Evolutionary conservation across 1,140 invertebrate species (phyloP), one percentile per base, ranked within the genome.

Genomic region (Ectropis grisescens): DNA sequence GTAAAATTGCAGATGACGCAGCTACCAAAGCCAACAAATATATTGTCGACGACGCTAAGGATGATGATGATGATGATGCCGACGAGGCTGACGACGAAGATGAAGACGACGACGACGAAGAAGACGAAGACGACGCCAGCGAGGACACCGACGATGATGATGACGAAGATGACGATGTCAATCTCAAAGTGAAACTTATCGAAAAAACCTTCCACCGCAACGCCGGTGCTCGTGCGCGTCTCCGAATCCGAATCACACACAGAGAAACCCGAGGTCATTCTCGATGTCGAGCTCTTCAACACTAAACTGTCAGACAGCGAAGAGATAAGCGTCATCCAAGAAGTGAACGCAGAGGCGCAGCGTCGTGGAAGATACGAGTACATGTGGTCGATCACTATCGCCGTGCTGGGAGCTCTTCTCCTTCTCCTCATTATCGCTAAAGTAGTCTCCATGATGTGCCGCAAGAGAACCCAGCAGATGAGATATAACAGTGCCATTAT

Each of bases 401-500:
- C 80, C 4, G 43, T 85, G 13, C 50, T 75, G 34, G 72, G 80
- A 33, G 58, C 81, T 9, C 31, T 85, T 6, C 33, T 85, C 11
- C 57, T 86, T 10, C 49, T 86, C n/a, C 47, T 85, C 33, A 61
- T 68, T 7, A 71, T 85, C 33, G 78, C 55, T 11, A 85, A 85
- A 43, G 51, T 85, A 4, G 69, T 85, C 13, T 65, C 78, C 45
- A 39, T 84, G 28, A 37, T 82, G 27, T 74, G 83, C 61, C 71
- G 52, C 26, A 83, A 79, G 55, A 82, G 74, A 35, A 82, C 72
- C 32, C 80, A 83, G 45, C 83, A 85, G 42, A 76, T 84, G 35
- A 75, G 83, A 51, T 81, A 81, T 70, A 85, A 85, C 80, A 85
- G 51, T 64, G 72, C 76, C 58, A 74, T 81, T 46, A 72, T 79